Conservation (phyloP, 1,140 invertebrate genomes). For the Eriocheir sinensis region DNA sequence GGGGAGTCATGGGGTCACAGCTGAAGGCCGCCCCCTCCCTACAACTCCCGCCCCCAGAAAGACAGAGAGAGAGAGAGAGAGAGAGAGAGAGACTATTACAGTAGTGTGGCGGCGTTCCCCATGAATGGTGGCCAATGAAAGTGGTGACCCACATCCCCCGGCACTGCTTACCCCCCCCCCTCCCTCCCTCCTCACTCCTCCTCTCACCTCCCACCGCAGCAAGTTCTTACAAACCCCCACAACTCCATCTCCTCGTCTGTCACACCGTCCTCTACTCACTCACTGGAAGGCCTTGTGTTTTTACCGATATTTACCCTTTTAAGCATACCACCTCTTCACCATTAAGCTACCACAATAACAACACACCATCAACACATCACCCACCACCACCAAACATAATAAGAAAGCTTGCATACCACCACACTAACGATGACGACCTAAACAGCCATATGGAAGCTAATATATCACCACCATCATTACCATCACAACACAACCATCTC, state of each 20-base stretch:
- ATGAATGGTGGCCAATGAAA: constrained; percentile 15
- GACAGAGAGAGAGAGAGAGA: neutral
- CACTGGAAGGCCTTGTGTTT: neutral
- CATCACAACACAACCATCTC: neutral
- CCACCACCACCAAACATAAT: neutral
- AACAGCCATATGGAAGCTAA: neutral
- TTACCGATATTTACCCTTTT: neutral
- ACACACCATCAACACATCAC: neutral
- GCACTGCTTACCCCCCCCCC: neutral
- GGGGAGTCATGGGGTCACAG: neutral
- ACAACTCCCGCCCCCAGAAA: neutral
- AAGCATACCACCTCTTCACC: neutral
- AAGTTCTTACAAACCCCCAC: no score
- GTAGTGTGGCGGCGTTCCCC: constrained; percentile 25
- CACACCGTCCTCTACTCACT: neutral
- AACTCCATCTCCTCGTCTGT: no score
- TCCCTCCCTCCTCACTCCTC: neutral
- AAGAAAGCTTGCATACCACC: no score
- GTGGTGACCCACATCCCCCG: constrained; percentile 42
- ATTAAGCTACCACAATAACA: neutral
- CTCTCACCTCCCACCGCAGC: neutral
- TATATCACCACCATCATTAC: neutral
- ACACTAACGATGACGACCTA: neutral
- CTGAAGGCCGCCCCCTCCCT: neutral
- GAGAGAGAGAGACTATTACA: neutral